Evolutionary conservation across 2,797 vertebrate species (phyloP), one percentile per base, ranked within the genome.

Genomic region (Malurus splendens): DNA sequence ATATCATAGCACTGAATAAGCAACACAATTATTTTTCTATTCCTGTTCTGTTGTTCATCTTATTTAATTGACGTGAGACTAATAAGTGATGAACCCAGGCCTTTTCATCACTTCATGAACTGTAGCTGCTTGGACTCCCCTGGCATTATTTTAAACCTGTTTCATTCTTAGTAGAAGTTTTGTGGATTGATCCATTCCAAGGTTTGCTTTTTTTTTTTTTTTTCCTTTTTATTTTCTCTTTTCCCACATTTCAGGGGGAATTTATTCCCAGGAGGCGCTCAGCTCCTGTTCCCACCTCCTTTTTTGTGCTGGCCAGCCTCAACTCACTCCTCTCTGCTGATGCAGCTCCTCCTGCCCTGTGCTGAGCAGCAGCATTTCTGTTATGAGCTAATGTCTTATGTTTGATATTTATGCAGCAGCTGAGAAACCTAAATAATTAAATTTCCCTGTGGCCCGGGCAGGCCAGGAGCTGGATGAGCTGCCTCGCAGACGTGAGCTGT

Each of bases 391-490:
- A 45, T n/a, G 52, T 19, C 81, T 92, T 44, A 7, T 15, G 33
- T 70, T 52, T 56, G 47, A 16, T 87, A 70, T 79, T 86, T 86
- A 47, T 60, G 55, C 54, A 52, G 75, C 79, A 52, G 85, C 65
- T 60, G 44, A 89, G 82, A 93, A 76, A 33, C 60, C 57, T 81
- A 65, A 92, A 78, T 94, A 87, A 93, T 95, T 92, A 48, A 88
- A 90, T 89, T 86, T 90, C 79, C 67, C 79, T 1, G 4, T 60
- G 70, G 91, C 45, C 68, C 1, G 1, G 48, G 52, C 61, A 33
- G 52, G 30, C n/a, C 50, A 33, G 66, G 47, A 88, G 74, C 2
- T 14, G 24, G 72, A 39, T 0, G 5, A 64, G 30, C 65, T 86
- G 23, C 64, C 67, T 51, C 6, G 9, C 7, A 17, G 61, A 28